Evolutionary conservation across 2,797 vertebrate species (phyloP).

Genomic region (Triplophysa bombifrons): DNA sequence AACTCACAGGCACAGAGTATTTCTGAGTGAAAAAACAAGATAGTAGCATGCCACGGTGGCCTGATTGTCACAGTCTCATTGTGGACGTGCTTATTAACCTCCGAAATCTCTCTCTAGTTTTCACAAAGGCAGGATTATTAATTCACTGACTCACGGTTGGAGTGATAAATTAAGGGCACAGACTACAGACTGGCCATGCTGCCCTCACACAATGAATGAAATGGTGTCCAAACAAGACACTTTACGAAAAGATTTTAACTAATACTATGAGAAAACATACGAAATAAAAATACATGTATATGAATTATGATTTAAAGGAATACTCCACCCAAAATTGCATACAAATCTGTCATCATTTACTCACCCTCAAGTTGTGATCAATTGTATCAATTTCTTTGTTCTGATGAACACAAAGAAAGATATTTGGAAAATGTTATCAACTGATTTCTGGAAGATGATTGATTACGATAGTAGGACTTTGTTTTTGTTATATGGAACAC

Average conservation of each 20-base stretch:
- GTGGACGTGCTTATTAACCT: constrained; percentile 53
- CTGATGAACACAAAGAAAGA: too few relatives aligned
- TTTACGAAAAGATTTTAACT: constrained; percentile 18
- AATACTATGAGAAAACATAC: not conserved
- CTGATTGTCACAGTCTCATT: constrained; percentile 36
- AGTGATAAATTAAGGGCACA: constrained; percentile 19
- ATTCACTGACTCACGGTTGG: constrained; percentile 4
- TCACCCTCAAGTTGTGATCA: too few relatives aligned
- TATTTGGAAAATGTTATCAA: too few relatives aligned
- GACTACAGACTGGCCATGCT: not conserved
- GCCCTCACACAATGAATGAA: constrained; percentile 28
- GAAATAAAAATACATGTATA: not conserved
- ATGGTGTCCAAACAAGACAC: not conserved
- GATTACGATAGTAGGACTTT: too few relatives aligned
- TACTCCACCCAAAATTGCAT: too few relatives aligned
- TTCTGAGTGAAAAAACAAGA: not conserved
- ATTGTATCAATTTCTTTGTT: too few relatives aligned
- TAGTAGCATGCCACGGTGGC: constrained; percentile 10
- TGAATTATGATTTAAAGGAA: not conserved
- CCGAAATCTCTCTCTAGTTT: constrained; percentile 34
- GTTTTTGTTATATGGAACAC: too few relatives aligned
- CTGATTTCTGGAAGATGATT: too few relatives aligned
- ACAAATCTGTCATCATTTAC: too few relatives aligned
- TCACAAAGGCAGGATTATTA: constrained; percentile 35
- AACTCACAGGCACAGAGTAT: constrained; percentile 38